Base-by-base conservation (phyloP, 2,888 invertebrate genomes). In the Eurois occulta region DNA sequence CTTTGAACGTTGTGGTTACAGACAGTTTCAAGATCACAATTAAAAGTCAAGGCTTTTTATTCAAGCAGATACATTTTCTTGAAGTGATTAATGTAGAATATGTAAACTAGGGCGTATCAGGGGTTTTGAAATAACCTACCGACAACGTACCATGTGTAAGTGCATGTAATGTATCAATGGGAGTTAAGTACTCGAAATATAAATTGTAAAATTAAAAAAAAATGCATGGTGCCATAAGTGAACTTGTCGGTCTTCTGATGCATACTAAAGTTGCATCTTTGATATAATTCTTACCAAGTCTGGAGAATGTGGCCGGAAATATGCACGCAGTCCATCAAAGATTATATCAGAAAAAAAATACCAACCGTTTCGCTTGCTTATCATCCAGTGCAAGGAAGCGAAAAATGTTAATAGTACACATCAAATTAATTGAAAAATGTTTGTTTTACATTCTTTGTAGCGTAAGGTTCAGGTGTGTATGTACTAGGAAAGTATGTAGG, bases 351-450 rank as follows among this genome's bases (percentile, higher is more conserved):
- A 60, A 72, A 55, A 52, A 52, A 85, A 78, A 73, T 70, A 78
- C 64, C 32, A 72, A 62, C 58, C 78, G 72, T 85, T 72, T 78
- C 75, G 72, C 72, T 72, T 77, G 69, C 83, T 85, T 84, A 82
- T 85, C 81, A 71, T 58, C 8, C 64, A 32, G 72, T 60, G 82
- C 75, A 70, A 71, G 84, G 78, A 78, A 85, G 82, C 82, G 85
- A 66, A 75, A 72, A 74, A 80, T 72, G 48, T 62, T 72, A 32
- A 72, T 38, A 64, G 58, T 35, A 62, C 52, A 60, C 60, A 72
- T 70, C 66, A 85, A 64, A 41, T 62, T 81, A 82, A 85, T 84
- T 84, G 85, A 64, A 85, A 85, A 75, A 70, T 78, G 86, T 73
- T 84, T 81, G 64, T 71, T 71, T 75, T 73, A 71, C 46, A 67